Base-by-base conservation (phyloP, 2,888 invertebrate genomes). In the Beris chalybata region DNA sequence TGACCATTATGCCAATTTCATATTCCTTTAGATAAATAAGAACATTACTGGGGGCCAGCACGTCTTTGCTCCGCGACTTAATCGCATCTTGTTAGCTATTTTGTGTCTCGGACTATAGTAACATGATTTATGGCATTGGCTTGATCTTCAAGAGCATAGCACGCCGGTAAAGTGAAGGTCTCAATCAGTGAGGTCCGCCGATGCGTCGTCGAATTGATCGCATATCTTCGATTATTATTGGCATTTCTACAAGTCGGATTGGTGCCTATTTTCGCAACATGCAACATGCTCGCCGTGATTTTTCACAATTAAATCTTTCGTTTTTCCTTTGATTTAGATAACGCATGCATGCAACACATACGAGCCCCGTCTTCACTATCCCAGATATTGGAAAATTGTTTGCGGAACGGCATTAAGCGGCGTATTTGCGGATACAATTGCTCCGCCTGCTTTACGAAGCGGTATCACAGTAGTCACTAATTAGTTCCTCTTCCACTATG, bases 41-140 rank as follows among this genome's bases (percentile, higher is more conserved):
- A 54, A 54, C 31, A 54, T 29, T 22, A 22, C 54, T 31, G 12
- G 54, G 31, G 31, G 31, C 54, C 54, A 31, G 54, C 54, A 54
- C 31, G 54, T 31, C 54, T 54, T 54, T 30, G 31, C 31, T n/a
- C 54, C 54, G n/a, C 54, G 29, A 53, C 22, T 53, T 54, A 54
- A 54, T 54, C 54, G 29, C 31, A 54, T 31, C 54, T 54, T 31
- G 54, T 54, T 31, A 54, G 54, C 11, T 54, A 54, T 54, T 54
- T 31, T 30, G 31, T 38, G 38, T 38, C 38, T 38, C 9, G 5
- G 38, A 38, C 38, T 38, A n/a, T 9, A 6, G 5, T 31, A 54
- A 32, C 32, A 54, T 54, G 54, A 31, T 54, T 54, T 54, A 11
- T 54, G 31, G 29, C 15, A 52, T 52, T 52, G 54, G 54, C n/a